A percentile compares a stretch with the other conserved stretches of the same genome.
These are phyloP conservation scores for Glossosoma conforme DNA, from an alignment of 1,140 invertebrate species.

Conservation along the genomic window DNA sequence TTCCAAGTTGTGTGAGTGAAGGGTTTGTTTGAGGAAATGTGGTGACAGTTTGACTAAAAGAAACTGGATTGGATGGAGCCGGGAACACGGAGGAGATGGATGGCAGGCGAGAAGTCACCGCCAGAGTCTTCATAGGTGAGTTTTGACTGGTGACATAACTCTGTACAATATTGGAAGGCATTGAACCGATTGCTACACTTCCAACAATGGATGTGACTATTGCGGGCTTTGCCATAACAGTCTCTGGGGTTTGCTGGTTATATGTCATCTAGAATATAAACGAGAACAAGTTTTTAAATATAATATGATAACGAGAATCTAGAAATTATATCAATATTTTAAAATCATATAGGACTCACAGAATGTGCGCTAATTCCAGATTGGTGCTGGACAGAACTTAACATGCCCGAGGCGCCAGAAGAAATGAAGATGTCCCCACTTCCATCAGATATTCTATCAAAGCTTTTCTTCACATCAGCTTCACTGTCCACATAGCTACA, in stretches of 20 bases:
- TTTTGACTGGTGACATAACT: constrained; percentile 20
- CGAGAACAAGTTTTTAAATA: background rate
- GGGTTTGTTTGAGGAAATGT: constrained; percentile 23
- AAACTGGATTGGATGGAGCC: constrained; percentile 10
- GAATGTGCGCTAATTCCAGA: constrained; percentile 1
- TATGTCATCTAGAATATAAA: constrained; percentile 15
- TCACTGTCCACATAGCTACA: constrained; percentile 48
- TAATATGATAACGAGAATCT: background rate
- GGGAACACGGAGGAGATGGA: constrained; percentile 13
- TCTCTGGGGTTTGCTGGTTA: constrained; percentile 12
- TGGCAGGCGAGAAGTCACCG: constrained; percentile 11
- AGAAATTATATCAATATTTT: background rate
- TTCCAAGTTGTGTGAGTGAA: constrained; percentile 18
- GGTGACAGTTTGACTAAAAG: constrained; percentile 21
- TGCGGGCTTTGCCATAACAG: constrained; percentile 14
- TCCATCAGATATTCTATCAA: constrained; percentile 43
- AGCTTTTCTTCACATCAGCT: constrained; percentile 48
- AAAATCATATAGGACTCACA: constrained; percentile 11
- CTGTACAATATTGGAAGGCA: constrained; percentile 22
- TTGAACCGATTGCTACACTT: constrained; percentile 21
- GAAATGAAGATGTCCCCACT: constrained; percentile 13
- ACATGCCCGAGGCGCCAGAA: background rate
- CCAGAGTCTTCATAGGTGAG: constrained; percentile 15
- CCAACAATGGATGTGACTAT: constrained; percentile 25
- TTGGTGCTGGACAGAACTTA: constrained; percentile 1